A percentile compares a stretch with the other conserved stretches of the same genome.
Conservation (phyloP, 2,888 invertebrate genomes). For the Emmelina monodactyla region DNA sequence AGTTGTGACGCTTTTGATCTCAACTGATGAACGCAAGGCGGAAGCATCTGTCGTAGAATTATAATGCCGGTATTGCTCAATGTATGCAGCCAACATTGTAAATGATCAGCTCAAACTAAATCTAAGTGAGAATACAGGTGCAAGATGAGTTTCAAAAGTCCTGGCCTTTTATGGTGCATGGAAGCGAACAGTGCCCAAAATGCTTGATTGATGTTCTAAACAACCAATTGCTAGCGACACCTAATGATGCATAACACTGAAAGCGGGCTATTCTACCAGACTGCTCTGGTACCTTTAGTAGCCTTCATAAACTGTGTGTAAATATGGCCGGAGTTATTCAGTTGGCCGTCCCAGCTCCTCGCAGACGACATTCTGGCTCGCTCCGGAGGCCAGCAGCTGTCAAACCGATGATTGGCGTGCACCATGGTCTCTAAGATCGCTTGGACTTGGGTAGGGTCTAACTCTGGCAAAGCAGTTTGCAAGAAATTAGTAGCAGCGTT, state of each 20-base stretch:
- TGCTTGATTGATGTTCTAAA: background rate
- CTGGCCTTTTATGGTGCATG: too few species aligned
- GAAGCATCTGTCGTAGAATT: too few species aligned
- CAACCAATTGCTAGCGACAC: too few species aligned
- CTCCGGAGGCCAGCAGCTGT: slow-evolving; percentile 45
- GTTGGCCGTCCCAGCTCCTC: slow-evolving; percentile 42
- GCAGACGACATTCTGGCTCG: slow-evolving; percentile 24
- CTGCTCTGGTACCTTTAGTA: slow-evolving; percentile 51
- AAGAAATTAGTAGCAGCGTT: slow-evolving; percentile 32
- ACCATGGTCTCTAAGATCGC: slow-evolving; percentile 50
- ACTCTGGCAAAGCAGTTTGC: slow-evolving; percentile 44
- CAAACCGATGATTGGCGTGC: slow-evolving; percentile 39
- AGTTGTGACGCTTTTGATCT: too few species aligned
- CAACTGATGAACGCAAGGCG: too few species aligned
- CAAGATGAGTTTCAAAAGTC: too few species aligned
- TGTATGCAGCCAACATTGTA: too few species aligned
- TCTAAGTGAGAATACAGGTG: too few species aligned
- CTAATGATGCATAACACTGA: background rate
- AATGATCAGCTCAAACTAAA: too few species aligned
- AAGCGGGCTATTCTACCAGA: slow-evolving; percentile 18
- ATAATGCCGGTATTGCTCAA: too few species aligned
- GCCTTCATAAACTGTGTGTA: slow-evolving; percentile 44
- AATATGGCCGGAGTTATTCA: slow-evolving; percentile 36
- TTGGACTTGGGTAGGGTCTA: slow-evolving; percentile 51
- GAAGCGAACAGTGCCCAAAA: too few species aligned